Base-by-base conservation (phyloP, 2,113 vertebrate genomes). In the Psilopogon haemacephalus region DNA sequence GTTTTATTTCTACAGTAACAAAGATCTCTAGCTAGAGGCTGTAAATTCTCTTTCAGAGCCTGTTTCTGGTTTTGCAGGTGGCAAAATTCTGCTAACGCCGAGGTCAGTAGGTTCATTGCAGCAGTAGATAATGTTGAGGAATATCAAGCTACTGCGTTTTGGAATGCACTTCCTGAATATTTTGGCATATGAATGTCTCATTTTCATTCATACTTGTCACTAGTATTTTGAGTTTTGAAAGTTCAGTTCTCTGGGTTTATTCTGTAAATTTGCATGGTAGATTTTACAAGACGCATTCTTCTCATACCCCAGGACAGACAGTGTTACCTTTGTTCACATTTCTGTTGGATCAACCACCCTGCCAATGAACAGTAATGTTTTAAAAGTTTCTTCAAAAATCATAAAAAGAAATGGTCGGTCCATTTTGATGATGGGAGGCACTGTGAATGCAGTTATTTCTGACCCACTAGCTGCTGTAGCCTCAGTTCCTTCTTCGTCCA, bases 381-480 rank as follows among this genome's bases (percentile, higher is more conserved):
- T 98, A 40, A 98, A 98, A 59, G 77, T 96, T 93, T 99, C 98
- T 54, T 99, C 98, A 80, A 98, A 99, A 88, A 99, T 98, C 93
- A 99, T 98, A 86, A 99, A 99, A 75, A 99, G 98, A 90, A 99
- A 99, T 0, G 99, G 99, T 55, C 96, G 97, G 93, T 99, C 93
- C 59, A 98, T 95, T 35, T 63, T 97, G 95, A 99, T 97, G 63
- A 89, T 62, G 64, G 88, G 94, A 70, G 98, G 98, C 93, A 98
- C 81, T 5, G 98, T 97, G 44, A 98, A 98, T 38, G 98, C 97
- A 11, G 69, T 98, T 23, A 99, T 98, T 96, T 98, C 97, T 18
- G 94, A 82, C 5, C 96, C 84, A 24, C 97, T 98, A 40, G 96
- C 98, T 19, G 97, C 97, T 37, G 96, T 96, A 7, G 98, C 99